Percentiles rank a stretch among this genome's conserved stretches.
Evolutionary conservation across 2,797 vertebrate genomes (phyloP).

Genomic region (Setipinna tenuifilis): DNA sequence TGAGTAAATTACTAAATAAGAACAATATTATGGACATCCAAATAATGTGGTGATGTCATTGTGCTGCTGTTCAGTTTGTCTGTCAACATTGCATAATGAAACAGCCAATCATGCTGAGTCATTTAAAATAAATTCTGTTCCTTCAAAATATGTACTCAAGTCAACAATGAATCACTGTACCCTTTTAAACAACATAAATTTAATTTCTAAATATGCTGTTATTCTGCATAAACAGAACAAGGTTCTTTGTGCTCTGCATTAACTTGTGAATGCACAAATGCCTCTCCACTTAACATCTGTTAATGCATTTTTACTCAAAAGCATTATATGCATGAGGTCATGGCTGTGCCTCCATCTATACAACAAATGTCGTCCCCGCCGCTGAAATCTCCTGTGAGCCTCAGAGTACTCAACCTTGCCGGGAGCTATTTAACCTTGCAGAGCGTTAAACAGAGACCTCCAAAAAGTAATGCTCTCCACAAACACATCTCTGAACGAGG

Average conservation of each 20-base stretch:
- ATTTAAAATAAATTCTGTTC: neutral
- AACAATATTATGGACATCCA: neutral
- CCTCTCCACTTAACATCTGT: constrained; percentile 17
- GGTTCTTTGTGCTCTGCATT: neutral
- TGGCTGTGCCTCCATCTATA: neutral
- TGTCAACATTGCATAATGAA: neutral
- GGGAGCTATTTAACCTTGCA: neutral
- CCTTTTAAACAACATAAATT: neutral
- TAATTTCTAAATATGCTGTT: neutral
- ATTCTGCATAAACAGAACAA: neutral
- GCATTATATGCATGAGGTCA: neutral
- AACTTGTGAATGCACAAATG: neutral
- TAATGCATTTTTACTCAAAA: neutral
- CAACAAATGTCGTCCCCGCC: neutral
- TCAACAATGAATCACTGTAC: neutral
- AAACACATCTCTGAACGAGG: constrained; percentile 9
- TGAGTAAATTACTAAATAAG: neutral
- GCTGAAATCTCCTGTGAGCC: neutral
- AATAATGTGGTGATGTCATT: neutral
- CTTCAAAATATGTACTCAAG: neutral
- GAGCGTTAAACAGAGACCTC: constrained; percentile 6
- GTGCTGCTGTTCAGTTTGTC: neutral
- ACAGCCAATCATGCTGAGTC: neutral
- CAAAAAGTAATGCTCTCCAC: constrained; percentile 1
- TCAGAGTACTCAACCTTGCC: neutral